Conservation (phyloP, 2,113 vertebrate species). For the Alaudala cheleensis region DNA sequence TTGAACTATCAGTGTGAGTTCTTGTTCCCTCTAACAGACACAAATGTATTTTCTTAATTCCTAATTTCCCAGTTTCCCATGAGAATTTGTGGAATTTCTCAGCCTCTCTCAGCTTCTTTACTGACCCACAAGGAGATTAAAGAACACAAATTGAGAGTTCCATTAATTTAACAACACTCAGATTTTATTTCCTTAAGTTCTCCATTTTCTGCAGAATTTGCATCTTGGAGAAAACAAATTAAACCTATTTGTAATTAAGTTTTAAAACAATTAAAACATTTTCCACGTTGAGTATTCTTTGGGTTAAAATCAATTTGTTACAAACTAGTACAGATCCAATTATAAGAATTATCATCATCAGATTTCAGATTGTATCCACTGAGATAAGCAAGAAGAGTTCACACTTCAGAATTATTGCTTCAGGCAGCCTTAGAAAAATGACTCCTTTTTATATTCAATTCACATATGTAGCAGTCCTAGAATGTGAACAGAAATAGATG, state of each 20-base stretch:
- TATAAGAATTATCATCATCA: constrained; percentile 14
- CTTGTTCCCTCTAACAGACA: too few relatives aligned
- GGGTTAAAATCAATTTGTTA: not conserved
- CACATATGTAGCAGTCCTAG: not conserved
- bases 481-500: not conserved
- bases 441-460: not conserved
- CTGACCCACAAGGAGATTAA: not conserved
- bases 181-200: not conserved
- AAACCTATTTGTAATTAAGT: not conserved
- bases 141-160: not conserved
- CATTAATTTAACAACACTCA: not conserved
- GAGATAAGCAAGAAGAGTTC: not conserved
- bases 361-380: constrained; percentile 13
- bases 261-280: constrained; percentile 1
- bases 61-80: too few relatives aligned
- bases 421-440: not conserved
- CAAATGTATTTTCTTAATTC: too few relatives aligned
- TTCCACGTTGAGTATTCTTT: not conserved
- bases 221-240: not conserved
- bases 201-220: not conserved
- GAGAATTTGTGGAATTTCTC: too few relatives aligned
- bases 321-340: not conserved
- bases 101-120: not conserved
- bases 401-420: constrained; percentile 9
- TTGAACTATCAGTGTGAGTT: too few relatives aligned